These are phyloP conservation scores for Paguma larvata DNA, from an alignment of 2,797 vertebrate genomes.

Conservation along the genomic window DNA sequence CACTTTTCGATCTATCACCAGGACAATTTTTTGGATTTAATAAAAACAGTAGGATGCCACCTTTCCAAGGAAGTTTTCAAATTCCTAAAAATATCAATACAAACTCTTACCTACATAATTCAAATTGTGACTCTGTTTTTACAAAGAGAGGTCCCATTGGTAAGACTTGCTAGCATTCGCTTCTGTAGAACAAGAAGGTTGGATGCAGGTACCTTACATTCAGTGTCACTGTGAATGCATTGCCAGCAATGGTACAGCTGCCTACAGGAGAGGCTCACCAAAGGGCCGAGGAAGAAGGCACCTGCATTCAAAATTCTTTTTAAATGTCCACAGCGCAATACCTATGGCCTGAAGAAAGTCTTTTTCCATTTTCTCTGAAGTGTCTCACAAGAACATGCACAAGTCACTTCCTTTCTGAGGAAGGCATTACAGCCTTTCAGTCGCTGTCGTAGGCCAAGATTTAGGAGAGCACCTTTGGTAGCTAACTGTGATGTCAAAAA, in stretches of 20 bases:
- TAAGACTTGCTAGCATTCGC: not conserved
- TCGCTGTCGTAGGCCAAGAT: not conserved
- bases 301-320: not conserved
- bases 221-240: not conserved
- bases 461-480: not conserved
- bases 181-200: not conserved
- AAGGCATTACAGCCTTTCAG: not conserved
- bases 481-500: slow-evolving; percentile 37
- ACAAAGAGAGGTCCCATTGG: not conserved
- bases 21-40: slow-evolving; percentile 23
- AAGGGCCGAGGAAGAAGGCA: not conserved
- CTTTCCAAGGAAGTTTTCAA: slow-evolving; percentile 30
- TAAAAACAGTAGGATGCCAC: not conserved
- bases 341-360: not conserved
- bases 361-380: slow-evolving; percentile 29
- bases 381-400: not conserved
- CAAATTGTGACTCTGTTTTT: slow-evolving; percentile 45
- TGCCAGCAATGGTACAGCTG: not conserved
- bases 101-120: not conserved
- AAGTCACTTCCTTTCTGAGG: slow-evolving; percentile 8
- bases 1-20: slow-evolving; percentile 41
- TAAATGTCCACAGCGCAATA: not conserved
- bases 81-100: not conserved
- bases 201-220: not conserved
- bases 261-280: not conserved